Percentiles rank a stretch among this genome's conserved stretches.
These are phyloP conservation scores for Armadillidium nasatum DNA, from an alignment of 1,140 invertebrate genomes.

Conservation along the genomic window DNA sequence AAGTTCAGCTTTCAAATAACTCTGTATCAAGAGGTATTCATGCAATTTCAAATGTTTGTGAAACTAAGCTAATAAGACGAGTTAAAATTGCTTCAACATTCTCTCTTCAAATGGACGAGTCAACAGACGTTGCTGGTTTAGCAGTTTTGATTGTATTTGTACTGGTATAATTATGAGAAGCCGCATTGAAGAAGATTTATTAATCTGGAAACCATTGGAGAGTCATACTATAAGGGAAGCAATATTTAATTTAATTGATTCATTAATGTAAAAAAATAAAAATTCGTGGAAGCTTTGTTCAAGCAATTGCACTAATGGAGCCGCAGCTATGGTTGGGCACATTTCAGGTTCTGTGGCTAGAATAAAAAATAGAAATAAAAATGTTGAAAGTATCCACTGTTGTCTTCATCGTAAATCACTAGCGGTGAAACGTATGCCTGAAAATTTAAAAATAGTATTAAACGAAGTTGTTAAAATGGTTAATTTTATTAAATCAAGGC, in stretches of 20 bases:
- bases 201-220: conserved; percentile 31
- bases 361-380: conserved; percentile 40
- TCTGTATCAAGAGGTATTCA: conserved; percentile 41
- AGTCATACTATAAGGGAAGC: conserved; percentile 34
- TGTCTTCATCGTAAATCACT: conserved; percentile 45
- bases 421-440: conserved; percentile 39
- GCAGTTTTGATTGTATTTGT: conserved; percentile 43
- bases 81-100: conserved; percentile 39
- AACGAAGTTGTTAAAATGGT: conserved; percentile 42
- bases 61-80: conserved; percentile 39
- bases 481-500: conserved; percentile 45
- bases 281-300: conserved; percentile 42
- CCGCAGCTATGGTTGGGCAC: conserved; percentile 44
- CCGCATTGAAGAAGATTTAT: conserved; percentile 44
- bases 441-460: conserved; percentile 39
- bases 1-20: conserved; percentile 27
- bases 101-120: conserved; percentile 45
- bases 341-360: conserved; percentile 41
- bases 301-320: conserved; percentile 46
- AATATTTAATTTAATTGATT: conserved; percentile 37
- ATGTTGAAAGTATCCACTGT: conserved; percentile 44
- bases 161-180: conserved; percentile 40
- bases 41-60: conserved; percentile 40
- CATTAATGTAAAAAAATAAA: conserved; percentile 23
- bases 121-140: conserved; percentile 43